Percentiles rank a stretch among this genome's conserved stretches.
phyloP scores from a whole-genome alignment of 53 echinoderm and acorn worm genomes.

The Crossaster papposus region DNA sequence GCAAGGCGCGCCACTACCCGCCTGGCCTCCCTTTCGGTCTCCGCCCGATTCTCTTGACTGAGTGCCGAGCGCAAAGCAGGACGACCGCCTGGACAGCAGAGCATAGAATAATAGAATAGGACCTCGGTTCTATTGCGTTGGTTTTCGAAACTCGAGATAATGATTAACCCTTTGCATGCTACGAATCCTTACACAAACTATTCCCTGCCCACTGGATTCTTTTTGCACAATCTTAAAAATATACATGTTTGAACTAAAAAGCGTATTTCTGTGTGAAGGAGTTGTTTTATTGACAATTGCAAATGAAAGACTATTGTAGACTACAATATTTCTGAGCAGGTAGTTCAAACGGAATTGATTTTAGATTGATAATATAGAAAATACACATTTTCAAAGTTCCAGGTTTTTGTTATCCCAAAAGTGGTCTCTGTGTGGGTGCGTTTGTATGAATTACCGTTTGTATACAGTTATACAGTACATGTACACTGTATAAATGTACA shows the following conservation, averaged over 20 bases:
- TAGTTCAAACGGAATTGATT: neutral
- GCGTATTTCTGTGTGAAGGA: constrained; percentile 16
- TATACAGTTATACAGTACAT: neutral
- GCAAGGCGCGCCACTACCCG: too few relatives aligned
- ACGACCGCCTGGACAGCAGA: too few relatives aligned
- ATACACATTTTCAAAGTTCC: neutral
- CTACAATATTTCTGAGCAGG: neutral
- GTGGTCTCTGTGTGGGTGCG: too few relatives aligned
- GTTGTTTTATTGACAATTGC: neutral
- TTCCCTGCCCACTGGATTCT: constrained; percentile 36
- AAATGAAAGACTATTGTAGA: constrained; percentile 12
- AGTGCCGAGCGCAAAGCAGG: too few relatives aligned
- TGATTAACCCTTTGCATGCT: too few relatives aligned
- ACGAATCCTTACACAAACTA: constrained; percentile 3
- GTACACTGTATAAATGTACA: neutral
- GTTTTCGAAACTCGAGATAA: too few relatives aligned
- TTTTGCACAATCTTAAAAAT: neutral
- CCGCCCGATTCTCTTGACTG: too few relatives aligned
- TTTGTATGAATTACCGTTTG: neutral
- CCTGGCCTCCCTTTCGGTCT: too few relatives aligned
- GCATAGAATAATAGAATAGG: too few relatives aligned
- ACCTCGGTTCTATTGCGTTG: too few relatives aligned
- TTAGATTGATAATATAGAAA: neutral
- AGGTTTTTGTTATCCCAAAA: neutral
- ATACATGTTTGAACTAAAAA: neutral